phyloP scores from a whole-genome alignment of 2,888 invertebrate genomes.

The Acanthoscelides obtectus region DNA sequence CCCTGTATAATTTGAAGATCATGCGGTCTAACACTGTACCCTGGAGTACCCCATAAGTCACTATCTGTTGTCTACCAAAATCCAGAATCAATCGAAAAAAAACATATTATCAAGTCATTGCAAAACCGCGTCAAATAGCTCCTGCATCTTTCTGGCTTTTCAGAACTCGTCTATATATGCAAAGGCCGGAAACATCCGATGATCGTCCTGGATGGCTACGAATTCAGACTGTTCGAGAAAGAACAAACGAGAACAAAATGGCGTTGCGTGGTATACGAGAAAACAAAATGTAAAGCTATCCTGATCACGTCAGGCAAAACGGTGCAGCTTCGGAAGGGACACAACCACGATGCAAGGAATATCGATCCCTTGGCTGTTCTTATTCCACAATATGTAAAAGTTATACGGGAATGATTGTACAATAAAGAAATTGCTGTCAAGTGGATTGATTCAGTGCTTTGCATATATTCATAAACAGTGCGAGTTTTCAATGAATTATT shows the following conservation, averaged over 20 bases:
- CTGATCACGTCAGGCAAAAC: slow-evolving; percentile 24
- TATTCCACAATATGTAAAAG: background rate
- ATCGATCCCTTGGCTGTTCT: background rate
- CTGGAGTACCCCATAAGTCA: no score
- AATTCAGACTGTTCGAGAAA: slow-evolving; percentile 28
- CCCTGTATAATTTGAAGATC: no score
- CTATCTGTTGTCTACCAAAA: no score
- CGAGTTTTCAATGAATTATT: no score
- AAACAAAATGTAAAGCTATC: slow-evolving; percentile 25
- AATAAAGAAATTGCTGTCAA: no score
- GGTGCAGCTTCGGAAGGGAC: slow-evolving; percentile 23
- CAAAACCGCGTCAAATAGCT: no score
- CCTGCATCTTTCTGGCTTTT: no score
- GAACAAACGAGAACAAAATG: slow-evolving; percentile 28
- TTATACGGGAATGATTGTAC: background rate
- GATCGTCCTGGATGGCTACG: slow-evolving; percentile 28
- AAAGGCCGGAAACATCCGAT: slow-evolving; percentile 28
- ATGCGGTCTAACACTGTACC: no score
- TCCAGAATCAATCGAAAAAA: no score
- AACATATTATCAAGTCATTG: no score
- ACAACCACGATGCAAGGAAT: slow-evolving; percentile 25
- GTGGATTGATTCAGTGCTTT: no score
- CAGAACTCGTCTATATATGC: slow-evolving; percentile 22
- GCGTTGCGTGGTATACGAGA: slow-evolving; percentile 32
- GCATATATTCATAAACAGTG: no score